Evolutionary conservation across 2,888 invertebrate genomes (phyloP).

Genomic region (Pseudeuparius sepicola): DNA sequence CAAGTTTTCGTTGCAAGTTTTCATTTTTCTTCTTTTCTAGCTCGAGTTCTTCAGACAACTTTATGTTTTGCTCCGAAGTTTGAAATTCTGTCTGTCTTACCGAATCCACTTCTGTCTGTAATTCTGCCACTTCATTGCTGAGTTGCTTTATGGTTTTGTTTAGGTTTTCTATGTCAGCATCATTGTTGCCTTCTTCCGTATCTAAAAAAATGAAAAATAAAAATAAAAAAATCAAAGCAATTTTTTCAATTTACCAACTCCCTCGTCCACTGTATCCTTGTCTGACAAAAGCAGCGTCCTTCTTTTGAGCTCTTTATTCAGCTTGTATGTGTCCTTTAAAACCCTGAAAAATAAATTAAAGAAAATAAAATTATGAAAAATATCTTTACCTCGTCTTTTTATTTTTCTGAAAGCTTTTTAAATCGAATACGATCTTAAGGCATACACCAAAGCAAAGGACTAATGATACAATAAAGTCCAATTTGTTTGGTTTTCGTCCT

Average conservation of each 20-base stretch:
- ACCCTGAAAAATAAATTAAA: slow-evolving; percentile 45
- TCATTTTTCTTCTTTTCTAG: slow-evolving; percentile 40
- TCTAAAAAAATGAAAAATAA: too few species aligned
- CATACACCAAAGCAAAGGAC: slow-evolving; percentile 15
- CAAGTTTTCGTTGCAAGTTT: slow-evolving; percentile 46
- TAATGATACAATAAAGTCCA: slow-evolving; percentile 13
- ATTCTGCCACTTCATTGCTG: slow-evolving; percentile 51
- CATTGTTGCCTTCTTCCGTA: slow-evolving; percentile 42
- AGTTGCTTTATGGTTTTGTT: slow-evolving; percentile 56
- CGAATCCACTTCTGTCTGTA: slow-evolving; percentile 56
- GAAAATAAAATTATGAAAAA: too few species aligned
- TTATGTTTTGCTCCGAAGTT: slow-evolving; percentile 53
- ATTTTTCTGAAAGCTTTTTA: slow-evolving; percentile 10
- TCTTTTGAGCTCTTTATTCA: slow-evolving; percentile 62
- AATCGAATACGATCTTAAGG: slow-evolving; percentile 13
- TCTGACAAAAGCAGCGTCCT: slow-evolving; percentile 55
- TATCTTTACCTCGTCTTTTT: too few species aligned
- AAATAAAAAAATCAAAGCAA: too few species aligned
- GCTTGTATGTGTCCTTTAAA: slow-evolving; percentile 61
- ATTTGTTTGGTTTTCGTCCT: slow-evolving; percentile 10
- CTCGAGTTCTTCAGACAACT: slow-evolving; percentile 46
- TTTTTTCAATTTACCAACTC: too few species aligned
- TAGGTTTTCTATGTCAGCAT: slow-evolving; percentile 57
- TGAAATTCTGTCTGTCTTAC: slow-evolving; percentile 60
- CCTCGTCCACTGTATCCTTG: slow-evolving; percentile 47